Base-by-base conservation (phyloP, 2,888 invertebrate genomes). In the Diarsia brunnea region DNA sequence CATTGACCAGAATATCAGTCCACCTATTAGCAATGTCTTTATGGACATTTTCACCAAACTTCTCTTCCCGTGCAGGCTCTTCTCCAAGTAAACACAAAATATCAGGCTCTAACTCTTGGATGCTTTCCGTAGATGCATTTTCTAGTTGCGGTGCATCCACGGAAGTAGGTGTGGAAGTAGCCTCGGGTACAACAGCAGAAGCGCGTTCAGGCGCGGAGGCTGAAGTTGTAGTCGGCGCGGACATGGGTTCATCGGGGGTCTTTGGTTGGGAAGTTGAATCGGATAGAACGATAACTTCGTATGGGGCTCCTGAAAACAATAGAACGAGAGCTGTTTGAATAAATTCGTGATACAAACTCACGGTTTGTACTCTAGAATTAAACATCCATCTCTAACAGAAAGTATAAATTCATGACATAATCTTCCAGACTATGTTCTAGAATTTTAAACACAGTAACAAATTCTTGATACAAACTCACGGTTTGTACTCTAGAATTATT, bases 11-110 rank as follows among this genome's bases (percentile, higher is more conserved):
- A 16, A 71, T 71, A 63, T 71, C 55, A 45, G 64, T 19, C 71
- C 71, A 71, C 27, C 64, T 64, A 27, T 16, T 53, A 45, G 53
- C 45, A 31, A 71, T 65, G 45, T 64, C 71, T 19, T 71, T 71
- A 24, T 71, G 71, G 24, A 55, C 27, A 10, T 71, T 71, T n/a
- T 19, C 43, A 45, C 71, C 64, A 43, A 64, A 64, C 53, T 21
- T 64, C 21, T 71, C 53, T n/a, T 71, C 21, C 16, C 0, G 38
- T 19, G 24, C 43, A 27, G 70, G 70, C 10, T 71, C 63, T 16
- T 64, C 43, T 63, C 63, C 70, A 24, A 71, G 61, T 61, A 69
- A 51, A 61, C 61, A 38, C 49, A 69, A 61, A 61, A 69, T 69
- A 31, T 69, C 61, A n/a, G 69, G 69, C 31, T 49, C 69, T 61